Base-by-base conservation (phyloP, 2,888 invertebrate genomes). In the Drosophila barbarae region DNA sequence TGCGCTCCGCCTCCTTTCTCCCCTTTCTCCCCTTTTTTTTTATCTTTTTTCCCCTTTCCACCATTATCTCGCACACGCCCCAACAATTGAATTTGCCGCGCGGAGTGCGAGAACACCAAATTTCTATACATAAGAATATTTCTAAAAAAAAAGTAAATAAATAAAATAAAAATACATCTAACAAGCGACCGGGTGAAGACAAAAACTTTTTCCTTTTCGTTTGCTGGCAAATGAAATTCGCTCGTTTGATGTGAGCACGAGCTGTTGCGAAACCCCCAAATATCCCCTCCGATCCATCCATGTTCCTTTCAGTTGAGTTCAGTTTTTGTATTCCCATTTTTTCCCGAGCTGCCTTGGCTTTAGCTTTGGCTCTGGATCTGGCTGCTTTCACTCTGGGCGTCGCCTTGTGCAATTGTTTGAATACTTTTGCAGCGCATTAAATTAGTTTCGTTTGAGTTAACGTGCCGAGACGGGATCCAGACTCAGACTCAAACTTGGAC, bases 391-490 rank as follows among this genome's bases (percentile, higher is more conserved):
- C 73, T 79, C 44, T 79, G 83, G 80, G 77, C 78, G 83, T 78
- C 83, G 84, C 80, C 80, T 79, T 82, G 79, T 82, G 77, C 81
- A 82, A 82, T 82, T 82, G 85, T 84, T 82, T 85, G 85, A 82
- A 82, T 82, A 83, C 82, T 83, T 82, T 79, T 85, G 80, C 82
- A 84, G 80, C 80, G 80, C 81, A 84, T 76, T 77, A 85, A 85
- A 85, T 85, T 85, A 85, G 84, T 86, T 86, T 85, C 84, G 85
- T 85, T 85, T 85, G 84, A 86, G 84, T 85, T 85, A 79, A 85
- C 84, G 79, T 83, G 80, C 80, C 83, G 66, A 70, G 74, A 67
- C 71, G 59, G 57, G 50, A 61, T 60, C 66, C 69, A 64, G 61
- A 60, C 51, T 39, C 46, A 58, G 34, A 39, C 26, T 34, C 34